Percentiles rank a stretch among this genome's conserved stretches.
Evolutionary conservation across 2,888 invertebrate genomes (phyloP).

Genomic region (Ochlodes sylvanus): DNA sequence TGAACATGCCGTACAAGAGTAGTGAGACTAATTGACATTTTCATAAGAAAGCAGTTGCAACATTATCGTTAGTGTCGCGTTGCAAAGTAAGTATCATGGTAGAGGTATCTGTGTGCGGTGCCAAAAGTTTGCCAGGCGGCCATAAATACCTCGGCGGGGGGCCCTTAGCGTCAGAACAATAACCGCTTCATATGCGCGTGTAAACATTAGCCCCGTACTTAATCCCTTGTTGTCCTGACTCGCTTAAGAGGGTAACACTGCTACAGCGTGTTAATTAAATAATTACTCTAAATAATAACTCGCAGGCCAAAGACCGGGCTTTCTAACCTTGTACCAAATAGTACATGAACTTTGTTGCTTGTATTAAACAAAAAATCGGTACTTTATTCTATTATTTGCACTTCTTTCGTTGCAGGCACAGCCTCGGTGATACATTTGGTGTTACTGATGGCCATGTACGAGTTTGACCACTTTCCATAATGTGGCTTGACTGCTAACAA

Average conservation of each 20-base stretch:
- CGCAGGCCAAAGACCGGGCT: constrained; percentile 52
- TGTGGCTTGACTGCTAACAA: too few relatives aligned
- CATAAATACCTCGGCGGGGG: constrained; percentile 81
- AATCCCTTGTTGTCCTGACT: constrained; percentile 82
- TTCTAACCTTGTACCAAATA: constrained; percentile 41
- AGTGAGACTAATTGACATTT: neutral
- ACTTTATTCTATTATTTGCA: too few relatives aligned
- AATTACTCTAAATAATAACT: constrained; percentile 84
- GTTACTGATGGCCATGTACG: too few relatives aligned
- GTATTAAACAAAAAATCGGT: too few relatives aligned
- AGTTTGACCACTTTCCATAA: too few relatives aligned
- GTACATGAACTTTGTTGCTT: too few relatives aligned
- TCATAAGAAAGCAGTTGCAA: neutral
- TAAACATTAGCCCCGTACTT: constrained; percentile 81
- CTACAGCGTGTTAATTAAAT: constrained; percentile 82
- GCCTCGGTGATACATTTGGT: too few relatives aligned
- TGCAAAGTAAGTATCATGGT: constrained; percentile 28
- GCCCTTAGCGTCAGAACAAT: constrained; percentile 67
- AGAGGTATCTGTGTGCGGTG: constrained; percentile 64
- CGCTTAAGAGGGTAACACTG: constrained; percentile 81
- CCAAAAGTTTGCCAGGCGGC: constrained; percentile 77
- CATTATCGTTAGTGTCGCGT: neutral
- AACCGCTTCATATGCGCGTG: constrained; percentile 78
- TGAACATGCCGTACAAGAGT: too few relatives aligned
- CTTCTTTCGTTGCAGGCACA: too few relatives aligned